These are phyloP conservation scores for Urocyon cinereoargenteus DNA, from an alignment of 2,797 vertebrate genomes.

Conservation along the genomic window DNA sequence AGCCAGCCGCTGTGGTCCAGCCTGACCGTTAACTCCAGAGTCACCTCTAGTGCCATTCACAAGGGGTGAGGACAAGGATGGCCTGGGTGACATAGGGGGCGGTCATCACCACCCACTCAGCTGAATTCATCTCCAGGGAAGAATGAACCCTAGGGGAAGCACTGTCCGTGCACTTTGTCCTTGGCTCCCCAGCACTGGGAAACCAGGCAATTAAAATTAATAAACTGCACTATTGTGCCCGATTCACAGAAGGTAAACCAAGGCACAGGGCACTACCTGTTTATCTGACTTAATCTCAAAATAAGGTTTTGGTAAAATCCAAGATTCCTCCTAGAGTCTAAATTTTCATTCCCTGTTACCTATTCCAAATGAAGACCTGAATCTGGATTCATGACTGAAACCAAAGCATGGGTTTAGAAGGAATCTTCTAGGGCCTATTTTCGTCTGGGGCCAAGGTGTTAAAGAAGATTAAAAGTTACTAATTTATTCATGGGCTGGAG, in stretches of 20 bases:
- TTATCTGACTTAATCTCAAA: constrained; percentile 66
- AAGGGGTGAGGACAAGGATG: neutral
- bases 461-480: constrained; percentile 72
- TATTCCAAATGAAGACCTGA: constrained; percentile 68
- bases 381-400: constrained; percentile 66
- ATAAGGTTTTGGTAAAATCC: constrained; percentile 54
- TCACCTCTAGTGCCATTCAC: neutral
- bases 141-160: neutral
- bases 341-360: neutral
- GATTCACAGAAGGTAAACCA: constrained; percentile 44
- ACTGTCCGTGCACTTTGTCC: neutral
- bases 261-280: constrained; percentile 16
- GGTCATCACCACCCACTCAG: neutral
- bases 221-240: neutral
- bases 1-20: neutral
- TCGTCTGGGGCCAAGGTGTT: constrained; percentile 53
- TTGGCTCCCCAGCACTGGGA: neutral
- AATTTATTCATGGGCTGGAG: constrained; percentile 66
- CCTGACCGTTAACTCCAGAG: too few species aligned
- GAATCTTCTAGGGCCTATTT: constrained; percentile 41
- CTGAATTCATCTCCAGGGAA: neutral
- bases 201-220: neutral
- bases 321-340: constrained; percentile 47
- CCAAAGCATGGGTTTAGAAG: constrained; percentile 53
- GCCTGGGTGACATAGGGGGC: neutral